These are phyloP conservation scores for Drosophila anomalata DNA, from an alignment of 2,888 invertebrate genomes.

Conservation along the genomic window DNA sequence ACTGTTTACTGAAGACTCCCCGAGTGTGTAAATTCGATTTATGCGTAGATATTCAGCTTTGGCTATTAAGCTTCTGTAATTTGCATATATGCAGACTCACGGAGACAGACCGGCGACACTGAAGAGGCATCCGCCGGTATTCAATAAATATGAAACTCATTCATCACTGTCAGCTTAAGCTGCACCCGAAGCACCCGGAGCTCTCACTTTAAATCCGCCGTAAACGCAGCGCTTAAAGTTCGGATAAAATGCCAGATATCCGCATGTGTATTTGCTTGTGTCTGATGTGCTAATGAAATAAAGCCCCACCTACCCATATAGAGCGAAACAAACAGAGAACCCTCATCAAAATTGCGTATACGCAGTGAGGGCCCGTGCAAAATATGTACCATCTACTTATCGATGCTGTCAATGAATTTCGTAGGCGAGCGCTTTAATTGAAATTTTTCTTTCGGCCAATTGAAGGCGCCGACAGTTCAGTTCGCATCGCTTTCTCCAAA, in stretches of 20 bases:
- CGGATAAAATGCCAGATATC: constrained; percentile 25
- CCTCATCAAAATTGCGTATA: constrained; percentile 34
- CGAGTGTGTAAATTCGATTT: constrained; percentile 13
- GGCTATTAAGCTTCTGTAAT: constrained; percentile 35
- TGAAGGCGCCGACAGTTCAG: constrained; percentile 3
- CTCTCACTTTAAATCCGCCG: constrained; percentile 32
- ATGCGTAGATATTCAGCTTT: constrained; percentile 26
- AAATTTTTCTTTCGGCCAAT: constrained; percentile 39
- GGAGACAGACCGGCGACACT: constrained; percentile 6
- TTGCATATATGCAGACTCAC: constrained; percentile 27
- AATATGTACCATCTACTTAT: constrained; percentile 30
- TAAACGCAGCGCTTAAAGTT: constrained; percentile 36
- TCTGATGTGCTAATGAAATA: constrained; percentile 38
- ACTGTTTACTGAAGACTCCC: not conserved
- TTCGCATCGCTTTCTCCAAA: constrained; percentile 1
- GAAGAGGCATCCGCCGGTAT: constrained; percentile 32
- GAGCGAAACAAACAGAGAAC: not conserved
- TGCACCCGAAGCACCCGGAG: constrained; percentile 15
- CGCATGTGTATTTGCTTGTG: not conserved
- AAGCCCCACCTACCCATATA: not conserved
- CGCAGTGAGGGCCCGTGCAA: constrained; percentile 21
- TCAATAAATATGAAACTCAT: constrained; percentile 69
- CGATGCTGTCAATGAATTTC: constrained; percentile 48
- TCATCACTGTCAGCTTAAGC: constrained; percentile 69
- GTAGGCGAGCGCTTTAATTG: constrained; percentile 21